Evolutionary conservation across 37 sponge, comb jelly and placozoan genomes (phyloP).

Genomic region (Diacarnus erythraeanus): DNA sequence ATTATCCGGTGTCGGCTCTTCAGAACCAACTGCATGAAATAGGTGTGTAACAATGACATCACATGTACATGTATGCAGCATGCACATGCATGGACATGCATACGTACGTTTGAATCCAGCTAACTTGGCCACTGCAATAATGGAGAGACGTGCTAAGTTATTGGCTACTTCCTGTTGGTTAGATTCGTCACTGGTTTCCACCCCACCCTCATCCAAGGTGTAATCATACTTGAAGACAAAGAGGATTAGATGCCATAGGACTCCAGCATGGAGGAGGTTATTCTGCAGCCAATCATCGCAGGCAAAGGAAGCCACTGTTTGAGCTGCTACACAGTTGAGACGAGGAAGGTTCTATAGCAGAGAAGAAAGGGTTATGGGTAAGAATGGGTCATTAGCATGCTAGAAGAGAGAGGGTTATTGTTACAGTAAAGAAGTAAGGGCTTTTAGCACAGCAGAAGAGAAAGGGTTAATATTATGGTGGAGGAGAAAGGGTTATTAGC

Average conservation of each 20-base stretch:
- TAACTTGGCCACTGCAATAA: conserved; percentile 70
- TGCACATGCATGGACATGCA: background rate
- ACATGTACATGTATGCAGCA: background rate
- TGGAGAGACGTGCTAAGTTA: conserved; percentile 84
- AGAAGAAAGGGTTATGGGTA: background rate
- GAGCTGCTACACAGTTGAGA: conserved; percentile 71
- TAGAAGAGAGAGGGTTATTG: too few relatives aligned
- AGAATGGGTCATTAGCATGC: background rate
- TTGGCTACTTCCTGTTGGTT: conserved; percentile 95
- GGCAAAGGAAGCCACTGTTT: conserved; percentile 80
- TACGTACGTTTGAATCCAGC: conserved; percentile 77
- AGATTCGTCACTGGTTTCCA: conserved; percentile 84
- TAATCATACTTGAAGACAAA: conserved; percentile 98
- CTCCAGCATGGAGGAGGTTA: conserved; percentile 80
- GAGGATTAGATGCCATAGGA: conserved; percentile 81
- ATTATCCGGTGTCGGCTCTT: conserved; percentile 78
- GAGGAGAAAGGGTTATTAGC: background rate
- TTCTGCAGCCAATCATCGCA: conserved; percentile 91
- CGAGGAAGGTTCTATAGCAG: conserved; percentile 68
- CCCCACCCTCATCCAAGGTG: conserved; percentile 97
- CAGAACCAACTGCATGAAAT: conserved; percentile 5
- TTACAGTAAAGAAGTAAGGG: too few relatives aligned
- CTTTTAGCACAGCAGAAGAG: too few relatives aligned
- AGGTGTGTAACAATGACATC: background rate
- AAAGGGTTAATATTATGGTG: background rate